phyloP scores from a whole-genome alignment of 2,113 vertebrate genomes.

The Poeciliopsis prolifica region DNA sequence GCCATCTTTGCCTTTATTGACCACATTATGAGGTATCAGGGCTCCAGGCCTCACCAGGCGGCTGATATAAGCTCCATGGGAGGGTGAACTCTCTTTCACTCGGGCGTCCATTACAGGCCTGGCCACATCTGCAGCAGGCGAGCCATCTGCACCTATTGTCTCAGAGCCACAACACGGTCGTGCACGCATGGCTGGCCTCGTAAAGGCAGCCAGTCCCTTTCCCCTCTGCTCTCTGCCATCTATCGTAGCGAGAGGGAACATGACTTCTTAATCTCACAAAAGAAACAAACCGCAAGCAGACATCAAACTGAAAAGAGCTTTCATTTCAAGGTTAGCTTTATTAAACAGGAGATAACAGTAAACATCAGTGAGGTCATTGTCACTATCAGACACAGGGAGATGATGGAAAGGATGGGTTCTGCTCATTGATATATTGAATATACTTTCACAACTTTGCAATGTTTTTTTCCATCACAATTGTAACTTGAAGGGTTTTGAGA shows the following conservation, averaged over 20 bases:
- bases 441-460: slow-evolving; percentile 1
- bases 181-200: slow-evolving; percentile 71
- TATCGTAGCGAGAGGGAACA: slow-evolving; percentile 40
- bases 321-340: slow-evolving; percentile 48
- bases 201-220: slow-evolving; percentile 65
- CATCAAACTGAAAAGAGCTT: slow-evolving; percentile 35
- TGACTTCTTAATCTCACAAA: slow-evolving; percentile 77
- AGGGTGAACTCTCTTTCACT: slow-evolving; percentile 66
- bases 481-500: neutral
- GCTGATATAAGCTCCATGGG: slow-evolving; percentile 65
- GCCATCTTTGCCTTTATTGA: slow-evolving; percentile 11
- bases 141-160: slow-evolving; percentile 82
- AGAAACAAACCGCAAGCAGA: slow-evolving; percentile 21
- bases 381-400: neutral
- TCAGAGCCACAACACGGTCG: slow-evolving; percentile 66
- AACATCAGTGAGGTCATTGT: slow-evolving; percentile 3
- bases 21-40: slow-evolving; percentile 23
- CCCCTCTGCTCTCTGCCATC: slow-evolving; percentile 48
- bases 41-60: slow-evolving; percentile 51
- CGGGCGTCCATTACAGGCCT: slow-evolving; percentile 76
- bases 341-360: slow-evolving; percentile 11
- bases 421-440: neutral
- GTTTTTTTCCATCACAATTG: neutral
- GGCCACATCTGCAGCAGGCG: slow-evolving; percentile 76
- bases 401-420: neutral